Base-by-base conservation (phyloP, 2,888 invertebrate genomes). In the Neoaliturus tenellus region DNA sequence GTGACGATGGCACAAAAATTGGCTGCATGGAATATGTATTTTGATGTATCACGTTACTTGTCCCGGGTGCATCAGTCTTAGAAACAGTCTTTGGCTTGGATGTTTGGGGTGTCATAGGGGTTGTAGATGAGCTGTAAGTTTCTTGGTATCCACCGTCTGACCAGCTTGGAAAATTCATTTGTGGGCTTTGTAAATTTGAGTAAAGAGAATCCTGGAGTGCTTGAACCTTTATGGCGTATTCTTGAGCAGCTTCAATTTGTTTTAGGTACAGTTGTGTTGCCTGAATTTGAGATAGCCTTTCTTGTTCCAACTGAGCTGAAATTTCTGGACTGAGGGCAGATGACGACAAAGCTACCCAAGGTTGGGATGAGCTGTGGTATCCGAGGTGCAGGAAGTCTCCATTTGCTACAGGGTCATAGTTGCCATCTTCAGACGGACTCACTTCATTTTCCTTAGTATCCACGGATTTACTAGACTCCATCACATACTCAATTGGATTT, bases 221-320 rank as follows among this genome's bases (percentile, higher is more conserved):
- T 75, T 44, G 41, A 17, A 48, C 28, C 35, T 44, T 75, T 48
- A 31, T 12, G 3, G 75, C 75, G 14, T 75, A 75, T 23, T 75
- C 44, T n/a, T 75, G 75, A 35, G 41, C 75, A 25, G 48, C 41
- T 48, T 75, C 35, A n/a, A 28, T n/a, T 48, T 75, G 44, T 8
- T 48, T 23, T 3, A 75, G n/a, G 48, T 75, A 75, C 0, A 14
- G 25, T n/a, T 44, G 44, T 39, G 75, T 28, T 0, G 75, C 14
- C n/a, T 75, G 20, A 25, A 75, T 75, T 23, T 75, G 75, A 44
- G 20, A 75, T 17, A 25, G 44, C 20, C 25, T 35, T 5, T 75
- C 48, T 25, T 44, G 44, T 48, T 75, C 48, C 1, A 75, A 28
- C 0, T 35, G 69, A 35, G 35, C 20, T 69, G 69, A 4, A 17